These are phyloP conservation scores for Sebastes schlegelii DNA, from an alignment of 2,113 vertebrate genomes.

Conservation along the genomic window DNA sequence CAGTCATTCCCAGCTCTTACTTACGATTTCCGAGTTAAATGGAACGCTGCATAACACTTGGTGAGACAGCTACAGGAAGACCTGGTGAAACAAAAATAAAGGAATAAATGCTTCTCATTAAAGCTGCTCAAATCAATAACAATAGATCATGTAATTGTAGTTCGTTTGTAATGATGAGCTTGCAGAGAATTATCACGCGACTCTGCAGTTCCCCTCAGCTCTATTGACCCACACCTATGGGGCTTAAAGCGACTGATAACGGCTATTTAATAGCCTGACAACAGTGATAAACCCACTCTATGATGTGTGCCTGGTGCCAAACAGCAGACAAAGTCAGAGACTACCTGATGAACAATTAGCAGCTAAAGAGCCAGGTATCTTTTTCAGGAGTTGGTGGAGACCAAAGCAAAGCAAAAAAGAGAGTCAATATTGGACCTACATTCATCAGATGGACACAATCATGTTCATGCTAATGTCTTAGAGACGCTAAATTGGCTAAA, in stretches of 20 bases:
- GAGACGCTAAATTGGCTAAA: too few species aligned
- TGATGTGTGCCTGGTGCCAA: not conserved
- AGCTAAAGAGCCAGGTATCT: slow-evolving; percentile 1
- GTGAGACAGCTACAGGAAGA: not conserved
- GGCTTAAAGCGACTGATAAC: too few species aligned
- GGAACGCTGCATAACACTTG: not conserved
- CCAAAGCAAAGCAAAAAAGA: not conserved
- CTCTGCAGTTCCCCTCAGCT: too few species aligned
- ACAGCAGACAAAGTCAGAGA: slow-evolving; percentile 6
- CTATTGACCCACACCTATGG: too few species aligned
- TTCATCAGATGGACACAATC: not conserved
- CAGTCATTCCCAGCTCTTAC: too few species aligned
- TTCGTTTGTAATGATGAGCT: not conserved
- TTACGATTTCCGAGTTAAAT: too few species aligned
- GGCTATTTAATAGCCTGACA: too few species aligned
- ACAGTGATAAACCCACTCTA: not conserved
- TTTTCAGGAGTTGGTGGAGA: not conserved
- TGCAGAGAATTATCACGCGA: not conserved
- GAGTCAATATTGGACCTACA: not conserved
- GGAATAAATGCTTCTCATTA: not conserved
- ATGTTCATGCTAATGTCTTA: too few species aligned
- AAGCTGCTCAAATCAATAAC: slow-evolving; percentile 3
- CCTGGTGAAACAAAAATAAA: not conserved
- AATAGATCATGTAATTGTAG: not conserved
- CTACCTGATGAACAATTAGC: slow-evolving; percentile 4